Conservation (phyloP, 2,113 vertebrate species). For the Pedionomus torquatus region DNA sequence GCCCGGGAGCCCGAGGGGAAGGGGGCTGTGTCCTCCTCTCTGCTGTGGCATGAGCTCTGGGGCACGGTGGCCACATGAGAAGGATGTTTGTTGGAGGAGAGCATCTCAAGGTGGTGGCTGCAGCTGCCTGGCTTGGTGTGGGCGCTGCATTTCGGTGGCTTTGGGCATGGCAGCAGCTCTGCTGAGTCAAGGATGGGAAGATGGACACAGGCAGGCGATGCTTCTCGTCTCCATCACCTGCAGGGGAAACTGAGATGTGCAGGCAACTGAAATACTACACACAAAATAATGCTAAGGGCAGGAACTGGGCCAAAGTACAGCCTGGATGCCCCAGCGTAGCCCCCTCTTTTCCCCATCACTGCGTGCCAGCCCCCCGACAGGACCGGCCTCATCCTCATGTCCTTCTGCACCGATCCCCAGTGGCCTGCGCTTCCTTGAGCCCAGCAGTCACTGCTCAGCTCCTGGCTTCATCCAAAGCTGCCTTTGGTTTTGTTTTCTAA, state of each 20-base stretch:
- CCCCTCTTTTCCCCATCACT: not conserved
- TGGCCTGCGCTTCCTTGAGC: rapidly evolving
- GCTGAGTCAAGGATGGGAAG: rapidly evolving
- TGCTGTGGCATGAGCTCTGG: not conserved
- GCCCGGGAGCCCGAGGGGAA: not conserved
- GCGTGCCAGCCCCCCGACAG: not conserved
- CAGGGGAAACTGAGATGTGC: rapidly evolving
- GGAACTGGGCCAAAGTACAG: not conserved
- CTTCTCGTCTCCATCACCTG: not conserved
- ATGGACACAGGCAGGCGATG: not conserved
- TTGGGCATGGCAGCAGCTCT: not conserved
- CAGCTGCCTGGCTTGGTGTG: not conserved
- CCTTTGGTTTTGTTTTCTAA: not conserved
- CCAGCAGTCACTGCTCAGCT: not conserved
- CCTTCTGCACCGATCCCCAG: rapidly evolving
- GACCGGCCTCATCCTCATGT: not conserved
- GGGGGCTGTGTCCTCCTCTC: not conserved
- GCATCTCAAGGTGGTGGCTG: not conserved
- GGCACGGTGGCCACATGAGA: rapidly evolving
- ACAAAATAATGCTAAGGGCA: not conserved
- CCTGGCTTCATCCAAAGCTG: not conserved
- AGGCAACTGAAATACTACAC: not conserved
- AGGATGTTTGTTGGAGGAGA: not conserved
- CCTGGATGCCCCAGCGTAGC: not conserved
- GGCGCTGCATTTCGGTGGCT: rapidly evolving